Conservation (phyloP, 1,140 invertebrate genomes). For the Cryptotermes secundus region DNA sequence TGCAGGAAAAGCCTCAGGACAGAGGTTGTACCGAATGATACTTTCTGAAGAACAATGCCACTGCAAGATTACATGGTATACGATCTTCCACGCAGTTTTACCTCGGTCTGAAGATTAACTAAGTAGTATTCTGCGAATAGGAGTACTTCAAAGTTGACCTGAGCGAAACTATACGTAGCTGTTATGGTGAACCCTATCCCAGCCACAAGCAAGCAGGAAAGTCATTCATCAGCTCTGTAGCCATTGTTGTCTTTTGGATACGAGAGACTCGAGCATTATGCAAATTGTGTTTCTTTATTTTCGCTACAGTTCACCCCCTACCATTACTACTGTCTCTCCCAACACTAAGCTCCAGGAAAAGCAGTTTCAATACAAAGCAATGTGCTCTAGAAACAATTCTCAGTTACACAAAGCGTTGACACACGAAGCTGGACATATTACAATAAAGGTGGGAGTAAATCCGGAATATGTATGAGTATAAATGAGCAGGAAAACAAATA, state of each 20-base stretch:
- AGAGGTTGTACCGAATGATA: too few species aligned
- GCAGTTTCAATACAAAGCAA: not conserved
- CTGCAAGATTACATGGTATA: too few species aligned
- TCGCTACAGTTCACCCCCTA: constrained; percentile 18
- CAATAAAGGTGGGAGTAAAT: not conserved
- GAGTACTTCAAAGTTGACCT: not conserved
- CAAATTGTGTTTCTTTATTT: constrained; percentile 25
- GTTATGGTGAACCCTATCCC: not conserved
- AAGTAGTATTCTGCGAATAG: not conserved
- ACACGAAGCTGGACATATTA: not conserved
- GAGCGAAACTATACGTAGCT: not conserved
- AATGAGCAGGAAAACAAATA: too few species aligned
- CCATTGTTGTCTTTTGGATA: constrained; percentile 18
- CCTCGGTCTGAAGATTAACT: not conserved
- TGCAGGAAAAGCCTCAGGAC: too few species aligned
- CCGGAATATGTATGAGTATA: too few species aligned
- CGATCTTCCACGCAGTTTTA: too few species aligned
- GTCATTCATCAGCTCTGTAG: constrained; percentile 22
- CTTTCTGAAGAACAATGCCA: too few species aligned
- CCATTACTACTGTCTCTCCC: not conserved
- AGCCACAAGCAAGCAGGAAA: not conserved
- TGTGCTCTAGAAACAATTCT: not conserved
- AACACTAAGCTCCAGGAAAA: not conserved
- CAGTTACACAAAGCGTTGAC: not conserved
- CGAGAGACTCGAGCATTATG: constrained; percentile 19